Evolutionary conservation across 2,888 invertebrate genomes (phyloP).

Genomic region (Lycaena phlaeas): DNA sequence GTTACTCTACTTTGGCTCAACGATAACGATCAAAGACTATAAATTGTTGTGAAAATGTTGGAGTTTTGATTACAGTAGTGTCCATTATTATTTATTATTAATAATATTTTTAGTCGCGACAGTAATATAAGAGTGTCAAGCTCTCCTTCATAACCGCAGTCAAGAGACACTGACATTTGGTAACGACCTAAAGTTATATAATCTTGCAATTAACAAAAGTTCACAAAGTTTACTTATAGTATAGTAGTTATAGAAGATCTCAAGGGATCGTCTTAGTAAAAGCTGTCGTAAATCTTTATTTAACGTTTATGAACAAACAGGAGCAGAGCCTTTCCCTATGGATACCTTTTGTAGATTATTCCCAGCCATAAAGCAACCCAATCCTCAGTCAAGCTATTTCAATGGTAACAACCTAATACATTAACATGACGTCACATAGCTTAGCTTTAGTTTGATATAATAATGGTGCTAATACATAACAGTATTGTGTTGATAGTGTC

Average conservation of each 20-base stretch:
- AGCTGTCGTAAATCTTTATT: too few species aligned
- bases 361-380: slow-evolving; percentile 11
- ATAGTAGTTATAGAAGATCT: too few species aligned
- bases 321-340: slow-evolving; percentile 16
- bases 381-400: slow-evolving; percentile 12
- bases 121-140: too few species aligned
- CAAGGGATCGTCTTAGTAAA: too few species aligned
- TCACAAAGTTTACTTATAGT: too few species aligned
- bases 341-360: slow-evolving; percentile 12
- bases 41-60: neutral
- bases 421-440: slow-evolving; percentile 9
- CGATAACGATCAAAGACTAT: neutral
- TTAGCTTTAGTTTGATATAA: slow-evolving; percentile 10
- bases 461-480: slow-evolving; percentile 10
- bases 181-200: too few species aligned
- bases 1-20: too few species aligned
- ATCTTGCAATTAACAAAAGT: too few species aligned
- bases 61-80: neutral
- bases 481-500: neutral
- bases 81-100: neutral
- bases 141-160: too few species aligned
- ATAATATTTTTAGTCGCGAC: neutral
- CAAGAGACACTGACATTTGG: too few species aligned
- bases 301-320: slow-evolving; percentile 13
- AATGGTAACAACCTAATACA: slow-evolving; percentile 15